phyloP scores from a whole-genome alignment of 1,140 invertebrate species.

The Apis cerana region DNA sequence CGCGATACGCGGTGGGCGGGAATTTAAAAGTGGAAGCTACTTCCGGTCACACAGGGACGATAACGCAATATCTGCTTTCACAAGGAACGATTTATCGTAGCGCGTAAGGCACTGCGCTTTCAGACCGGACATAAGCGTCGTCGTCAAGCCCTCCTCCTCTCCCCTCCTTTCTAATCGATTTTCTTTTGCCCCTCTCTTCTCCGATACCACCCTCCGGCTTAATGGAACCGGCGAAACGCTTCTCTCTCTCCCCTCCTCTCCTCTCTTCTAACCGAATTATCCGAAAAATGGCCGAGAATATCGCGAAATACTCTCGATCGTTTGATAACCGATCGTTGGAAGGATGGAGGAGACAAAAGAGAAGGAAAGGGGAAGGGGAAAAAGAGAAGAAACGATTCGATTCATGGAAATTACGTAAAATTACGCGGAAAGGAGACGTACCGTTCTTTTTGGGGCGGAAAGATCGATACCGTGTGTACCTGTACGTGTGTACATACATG shows the following conservation, averaged over 20 bases:
- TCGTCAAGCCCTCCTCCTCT: slow-evolving; percentile 45
- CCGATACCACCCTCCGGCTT: slow-evolving; percentile 44
- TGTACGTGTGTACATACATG: neutral
- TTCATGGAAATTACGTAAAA: slow-evolving; percentile 33
- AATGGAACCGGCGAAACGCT: slow-evolving; percentile 68
- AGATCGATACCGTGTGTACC: slow-evolving; percentile 3
- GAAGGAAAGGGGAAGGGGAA: neutral
- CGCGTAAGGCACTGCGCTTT: slow-evolving; percentile 62
- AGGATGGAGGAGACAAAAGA: too few species aligned
- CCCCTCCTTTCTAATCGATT: slow-evolving; percentile 63
- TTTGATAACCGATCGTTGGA: neutral
- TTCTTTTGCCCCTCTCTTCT: slow-evolving; percentile 45
- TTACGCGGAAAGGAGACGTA: neutral
- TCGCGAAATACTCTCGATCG: neutral
- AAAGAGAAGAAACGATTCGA: neutral
- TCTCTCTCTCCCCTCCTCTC: slow-evolving; percentile 55
- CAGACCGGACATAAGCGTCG: slow-evolving; percentile 50
- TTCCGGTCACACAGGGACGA: slow-evolving; percentile 39
- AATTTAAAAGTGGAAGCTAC: slow-evolving; percentile 38
- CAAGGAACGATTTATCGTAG: slow-evolving; percentile 57
- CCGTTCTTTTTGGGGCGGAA: neutral
- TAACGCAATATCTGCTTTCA: slow-evolving; percentile 58
- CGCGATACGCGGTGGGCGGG: neutral
- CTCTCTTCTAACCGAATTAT: slow-evolving; percentile 70
- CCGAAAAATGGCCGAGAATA: slow-evolving; percentile 57